Evolutionary conservation across 2,888 invertebrate species (phyloP), one percentile per base, ranked within the genome.

Genomic region (Geophilus truncorum): DNA sequence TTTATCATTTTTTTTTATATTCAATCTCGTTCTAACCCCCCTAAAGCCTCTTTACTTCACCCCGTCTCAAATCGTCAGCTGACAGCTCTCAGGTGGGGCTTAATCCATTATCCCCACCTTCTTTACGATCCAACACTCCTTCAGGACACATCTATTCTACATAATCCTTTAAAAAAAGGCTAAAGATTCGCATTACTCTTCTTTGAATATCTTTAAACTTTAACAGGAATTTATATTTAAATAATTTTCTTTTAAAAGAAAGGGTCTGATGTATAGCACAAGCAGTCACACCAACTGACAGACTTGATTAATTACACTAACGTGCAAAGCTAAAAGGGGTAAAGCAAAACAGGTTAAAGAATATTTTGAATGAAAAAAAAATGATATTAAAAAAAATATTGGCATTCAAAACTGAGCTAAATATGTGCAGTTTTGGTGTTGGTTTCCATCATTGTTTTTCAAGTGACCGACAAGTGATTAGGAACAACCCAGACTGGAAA

Each of bases 21-120:
- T 70, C 70, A 70, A 70, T 70, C 70, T 70, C 70, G 28, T 28
- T 57, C 70, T 70, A 70, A 70, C 70, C n/a, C 70, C 40, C 70
- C 70, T 23, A 70, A 70, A 70, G 70, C 70, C 70, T 70, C 70
- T 70, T 70, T 70, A 70, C 70, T 28, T 70, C 70, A 70, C 70
- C 70, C 70, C 70, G 70, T 70, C 70, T 70, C 70, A 70, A 70
- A 70, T 70, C 70, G 70, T 70, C 70, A 70, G 28, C 70, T 70
- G 70, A 70, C 70, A 70, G 70, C 70, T 70, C 70, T 70, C 70
- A 70, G 70, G 70, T 70, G 28, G 70, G 70, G 70, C 70, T 70
- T 70, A 70, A 70, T 70, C 70, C 70, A 70, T 70, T 70, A 70
- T 70, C 70, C 70, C 70, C 70, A 70, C 70, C 70, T 70, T 70